Evolutionary conservation across 2,113 vertebrate species (phyloP), one percentile per base, ranked within the genome.

Genomic region (Pelodiscus sinensis): DNA sequence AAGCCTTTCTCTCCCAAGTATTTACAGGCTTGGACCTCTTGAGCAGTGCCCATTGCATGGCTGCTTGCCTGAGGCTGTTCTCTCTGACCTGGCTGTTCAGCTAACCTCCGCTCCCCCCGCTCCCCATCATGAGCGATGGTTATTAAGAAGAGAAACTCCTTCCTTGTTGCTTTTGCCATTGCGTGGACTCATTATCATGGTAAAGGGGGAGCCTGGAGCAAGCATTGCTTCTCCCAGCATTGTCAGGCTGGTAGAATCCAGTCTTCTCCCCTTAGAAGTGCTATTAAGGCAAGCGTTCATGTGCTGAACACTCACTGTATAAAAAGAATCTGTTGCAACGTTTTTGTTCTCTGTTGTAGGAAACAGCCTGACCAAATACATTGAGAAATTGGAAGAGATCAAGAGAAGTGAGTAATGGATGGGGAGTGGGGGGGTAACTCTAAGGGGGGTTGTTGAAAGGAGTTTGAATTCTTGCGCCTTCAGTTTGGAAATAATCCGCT

Each of bases 351-450:
- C 81, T 73, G 11, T 97, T 96, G 4, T 71, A 99, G 99, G 99
- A 78, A 98, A 86, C 96, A 99, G 99, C 92, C 97, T 99, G 89
- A 98, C 99, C 1, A 99, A 99, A 94, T 99, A 99, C 91, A 97
- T 98, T 93, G 99, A 99, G 94, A 99, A 97, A 91, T 55, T 99
- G 94, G 99, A 99, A 96, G 98, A 99, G 54, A 98, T 99, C 24
- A 99, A 98, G 96, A 99, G 97, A 98, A 99, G 99, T 99, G 97
- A 99, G 99, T 99, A 94, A 58, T 31, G 31, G 71, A 57, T 58
- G 90, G 35, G 73, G 25, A 44, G 25, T 8, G 21, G 68, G 27
- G 27, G 1, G 0, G 29, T 24, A 24, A 4, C 58, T 10, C 15
- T 44, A 54, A 12, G 0, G 1, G 89, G 6, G 2, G 85, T 51